Percentiles rank a stretch among this genome's conserved stretches.
Evolutionary conservation across 2,797 vertebrate species (phyloP).

Genomic region (Nannoperca obscura): DNA sequence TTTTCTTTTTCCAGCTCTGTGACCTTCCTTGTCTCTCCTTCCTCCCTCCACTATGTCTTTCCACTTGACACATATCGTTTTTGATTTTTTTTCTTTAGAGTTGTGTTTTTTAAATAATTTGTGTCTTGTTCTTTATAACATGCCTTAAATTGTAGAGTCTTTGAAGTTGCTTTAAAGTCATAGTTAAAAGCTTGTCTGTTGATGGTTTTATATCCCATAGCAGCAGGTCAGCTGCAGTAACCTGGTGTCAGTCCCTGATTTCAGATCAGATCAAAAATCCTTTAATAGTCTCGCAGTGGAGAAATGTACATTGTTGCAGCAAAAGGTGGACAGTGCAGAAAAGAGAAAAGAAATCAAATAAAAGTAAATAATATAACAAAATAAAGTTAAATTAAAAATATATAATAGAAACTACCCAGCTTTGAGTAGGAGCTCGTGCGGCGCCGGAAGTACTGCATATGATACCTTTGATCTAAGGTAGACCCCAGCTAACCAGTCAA

Average conservation of each 20-base stretch:
- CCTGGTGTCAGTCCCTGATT: slow-evolving; percentile 3
- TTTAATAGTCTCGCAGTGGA: too few relatives aligned
- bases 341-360: too few relatives aligned
- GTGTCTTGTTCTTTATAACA: neutral
- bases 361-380: too few relatives aligned
- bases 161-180: slow-evolving; percentile 10
- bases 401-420: too few relatives aligned
- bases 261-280: too few relatives aligned
- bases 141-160: neutral
- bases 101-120: neutral
- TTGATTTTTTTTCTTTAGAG: neutral
- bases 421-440: too few relatives aligned
- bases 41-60: neutral
- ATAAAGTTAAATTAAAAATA: too few relatives aligned
- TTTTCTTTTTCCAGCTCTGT: slow-evolving; percentile 5
- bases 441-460: too few relatives aligned
- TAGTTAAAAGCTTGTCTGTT: neutral
- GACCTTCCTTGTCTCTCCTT: slow-evolving; percentile 5
- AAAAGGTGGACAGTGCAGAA: too few relatives aligned
- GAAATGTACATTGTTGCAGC: too few relatives aligned
- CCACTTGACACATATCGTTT: slow-evolving; percentile 12
- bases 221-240: slow-evolving; percentile 1
- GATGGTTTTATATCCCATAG: neutral
- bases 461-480: too few relatives aligned
- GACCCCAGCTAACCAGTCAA: neutral